A percentile compares a stretch with the other conserved stretches of the same genome.
Evolutionary conservation across 2,888 invertebrate genomes (phyloP).

Genomic region (Ormyrus labotus): DNA sequence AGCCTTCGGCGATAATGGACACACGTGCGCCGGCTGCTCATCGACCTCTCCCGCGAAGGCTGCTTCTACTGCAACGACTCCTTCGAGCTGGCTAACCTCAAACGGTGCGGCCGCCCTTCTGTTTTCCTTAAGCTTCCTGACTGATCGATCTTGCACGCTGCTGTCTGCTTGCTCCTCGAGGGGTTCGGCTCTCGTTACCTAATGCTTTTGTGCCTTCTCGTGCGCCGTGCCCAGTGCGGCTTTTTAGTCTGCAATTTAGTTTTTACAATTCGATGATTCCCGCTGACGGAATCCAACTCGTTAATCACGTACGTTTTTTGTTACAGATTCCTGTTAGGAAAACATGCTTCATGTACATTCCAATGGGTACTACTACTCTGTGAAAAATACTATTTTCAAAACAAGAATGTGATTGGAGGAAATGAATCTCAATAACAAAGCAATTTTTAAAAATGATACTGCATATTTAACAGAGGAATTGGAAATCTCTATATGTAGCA

Average conservation of each 20-base stretch:
- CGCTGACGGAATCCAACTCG: no score
- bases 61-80: slow-evolving; percentile 4
- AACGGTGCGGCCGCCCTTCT: slow-evolving; percentile 19
- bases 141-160: not conserved
- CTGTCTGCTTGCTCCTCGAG: not conserved
- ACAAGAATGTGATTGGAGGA: slow-evolving; percentile 3
- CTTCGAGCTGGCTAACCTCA: slow-evolving; percentile 28
- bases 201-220: no score
- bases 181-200: not conserved
- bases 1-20: slow-evolving; percentile 30
- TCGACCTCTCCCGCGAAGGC: not conserved
- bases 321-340: slow-evolving; percentile 23
- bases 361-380: not conserved
- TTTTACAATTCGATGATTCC: no score
- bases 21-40: slow-evolving; percentile 14
- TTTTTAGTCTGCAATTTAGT: no score
- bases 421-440: not conserved
- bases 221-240: no score
- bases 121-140: not conserved
- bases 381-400: slow-evolving; percentile 11
- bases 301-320: slow-evolving; percentile 2
- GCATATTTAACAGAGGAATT: no score
- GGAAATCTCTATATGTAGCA: no score
- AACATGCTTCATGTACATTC: not conserved
- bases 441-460: slow-evolving; percentile 7